These are phyloP conservation scores for Drosophila lowei DNA, from an alignment of 1,140 invertebrate species.

Conservation along the genomic window DNA sequence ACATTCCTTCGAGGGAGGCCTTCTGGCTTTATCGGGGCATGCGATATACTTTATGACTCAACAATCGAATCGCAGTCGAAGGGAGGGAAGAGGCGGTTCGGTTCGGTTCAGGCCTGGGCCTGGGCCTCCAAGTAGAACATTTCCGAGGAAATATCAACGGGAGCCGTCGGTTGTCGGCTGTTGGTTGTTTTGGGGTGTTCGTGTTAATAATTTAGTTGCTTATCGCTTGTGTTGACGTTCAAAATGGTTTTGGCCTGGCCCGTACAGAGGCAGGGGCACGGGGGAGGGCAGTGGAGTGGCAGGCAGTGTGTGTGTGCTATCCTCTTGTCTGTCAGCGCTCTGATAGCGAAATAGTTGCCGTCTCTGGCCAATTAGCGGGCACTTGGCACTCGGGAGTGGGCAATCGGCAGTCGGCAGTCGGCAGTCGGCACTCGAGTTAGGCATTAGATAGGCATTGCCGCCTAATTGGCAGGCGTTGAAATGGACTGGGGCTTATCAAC, in stretches of 20 bases:
- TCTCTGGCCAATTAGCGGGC: constrained; percentile 62
- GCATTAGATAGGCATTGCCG: constrained; percentile 50
- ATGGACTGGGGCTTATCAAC: constrained; percentile 33
- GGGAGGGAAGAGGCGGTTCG: constrained; percentile 13
- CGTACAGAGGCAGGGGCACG: constrained; percentile 25
- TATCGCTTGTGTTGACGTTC: constrained; percentile 76
- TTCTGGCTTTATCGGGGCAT: constrained; percentile 44
- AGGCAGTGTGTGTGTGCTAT: not conserved
- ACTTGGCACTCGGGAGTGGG: constrained; percentile 59
- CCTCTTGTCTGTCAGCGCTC: constrained; percentile 57
- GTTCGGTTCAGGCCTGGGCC: constrained; percentile 21
- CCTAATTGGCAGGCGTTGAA: constrained; percentile 60
- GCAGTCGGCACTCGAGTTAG: constrained; percentile 3
- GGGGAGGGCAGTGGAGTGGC: too few species aligned
- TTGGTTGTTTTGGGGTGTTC: constrained; percentile 33
- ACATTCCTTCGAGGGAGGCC: not conserved
- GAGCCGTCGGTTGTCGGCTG: constrained; percentile 23
- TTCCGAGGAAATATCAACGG: constrained; percentile 64
- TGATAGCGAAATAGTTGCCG: constrained; percentile 48
- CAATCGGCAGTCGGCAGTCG: constrained; percentile 47
- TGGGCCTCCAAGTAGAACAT: constrained; percentile 16
- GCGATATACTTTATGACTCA: constrained; percentile 75
- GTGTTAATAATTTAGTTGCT: constrained; percentile 82
- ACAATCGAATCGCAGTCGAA: constrained; percentile 26
- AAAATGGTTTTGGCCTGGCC: constrained; percentile 47